A percentile compares a stretch with the other conserved stretches of the same genome.
phyloP scores from a whole-genome alignment of 2,888 invertebrate genomes.

The Disparrhopalites patrizii region DNA sequence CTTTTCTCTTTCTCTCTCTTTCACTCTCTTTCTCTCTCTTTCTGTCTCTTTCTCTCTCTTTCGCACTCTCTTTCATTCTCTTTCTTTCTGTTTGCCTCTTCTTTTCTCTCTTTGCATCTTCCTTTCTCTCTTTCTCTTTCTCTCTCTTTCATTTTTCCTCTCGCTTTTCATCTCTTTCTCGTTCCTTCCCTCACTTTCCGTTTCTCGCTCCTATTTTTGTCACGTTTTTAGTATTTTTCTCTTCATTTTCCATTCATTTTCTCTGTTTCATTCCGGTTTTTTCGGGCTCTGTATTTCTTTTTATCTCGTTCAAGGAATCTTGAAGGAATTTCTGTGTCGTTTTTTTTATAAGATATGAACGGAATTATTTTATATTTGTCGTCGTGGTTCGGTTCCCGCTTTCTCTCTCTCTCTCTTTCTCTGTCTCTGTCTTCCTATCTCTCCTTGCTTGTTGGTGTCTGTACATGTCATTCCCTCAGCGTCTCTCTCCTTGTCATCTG shows the following conservation, averaged over 20 bases:
- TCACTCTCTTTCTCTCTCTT: no score
- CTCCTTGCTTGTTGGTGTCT: neutral
- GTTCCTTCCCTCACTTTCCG: neutral
- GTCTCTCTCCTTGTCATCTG: no score
- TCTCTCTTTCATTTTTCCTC: no score
- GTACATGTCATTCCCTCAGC: no score
- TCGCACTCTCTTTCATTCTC: neutral
- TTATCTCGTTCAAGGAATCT: no score
- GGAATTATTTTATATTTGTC: no score
- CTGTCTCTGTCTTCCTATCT: neutral
- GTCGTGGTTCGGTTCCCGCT: no score
- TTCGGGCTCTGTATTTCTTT: neutral
- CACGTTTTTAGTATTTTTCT: neutral
- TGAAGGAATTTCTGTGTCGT: no score
- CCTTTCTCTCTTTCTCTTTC: neutral
- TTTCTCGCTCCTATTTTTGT: neutral
- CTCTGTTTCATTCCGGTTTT: neutral
- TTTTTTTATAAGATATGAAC: no score
- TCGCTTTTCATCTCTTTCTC: no score
- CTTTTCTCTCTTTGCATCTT: constrained; percentile 2
- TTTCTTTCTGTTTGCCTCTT: neutral
- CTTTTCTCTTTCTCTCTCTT: no score
- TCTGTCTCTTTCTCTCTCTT: neutral
- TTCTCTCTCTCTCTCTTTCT: neutral
- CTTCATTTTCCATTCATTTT: neutral